A percentile compares a stretch with the other conserved stretches of the same genome.
phyloP scores from a whole-genome alignment of 2,797 vertebrate genomes.

The Phataginus tricuspis region DNA sequence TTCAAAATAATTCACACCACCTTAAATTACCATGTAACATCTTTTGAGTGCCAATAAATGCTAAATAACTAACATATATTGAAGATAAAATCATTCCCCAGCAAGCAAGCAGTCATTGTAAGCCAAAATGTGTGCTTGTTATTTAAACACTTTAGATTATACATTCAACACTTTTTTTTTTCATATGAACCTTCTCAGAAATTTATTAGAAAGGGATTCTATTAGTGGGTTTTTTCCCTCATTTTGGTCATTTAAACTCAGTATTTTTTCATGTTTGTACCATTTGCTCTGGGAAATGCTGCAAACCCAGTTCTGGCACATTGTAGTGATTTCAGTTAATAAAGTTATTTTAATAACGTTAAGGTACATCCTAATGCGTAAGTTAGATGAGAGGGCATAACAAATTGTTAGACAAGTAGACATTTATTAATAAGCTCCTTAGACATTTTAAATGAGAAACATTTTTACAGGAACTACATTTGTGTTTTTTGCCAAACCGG shows the following conservation, averaged over 20 bases:
- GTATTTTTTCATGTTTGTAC: constrained; percentile 7
- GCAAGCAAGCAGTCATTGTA: constrained; percentile 18
- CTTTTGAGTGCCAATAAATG: constrained; percentile 71
- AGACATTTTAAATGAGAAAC: constrained; percentile 56
- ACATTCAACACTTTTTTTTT: neutral
- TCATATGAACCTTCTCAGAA: neutral
- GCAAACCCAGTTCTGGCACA: constrained; percentile 47
- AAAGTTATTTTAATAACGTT: constrained; percentile 55
- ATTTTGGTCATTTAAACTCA: constrained; percentile 35
- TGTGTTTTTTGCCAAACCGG: constrained; percentile 65
- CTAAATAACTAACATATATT: constrained; percentile 40
- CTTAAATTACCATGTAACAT: constrained; percentile 48
- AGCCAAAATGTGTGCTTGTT: constrained; percentile 38
- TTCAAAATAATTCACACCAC: constrained; percentile 49
- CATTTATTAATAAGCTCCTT: constrained; percentile 63
- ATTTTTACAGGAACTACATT: constrained; percentile 63
- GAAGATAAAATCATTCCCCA: constrained; percentile 22
- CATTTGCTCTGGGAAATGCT: constrained; percentile 33
- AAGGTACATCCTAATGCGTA: neutral
- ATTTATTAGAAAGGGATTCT: neutral
- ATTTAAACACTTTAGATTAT: neutral
- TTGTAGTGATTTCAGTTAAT: constrained; percentile 66
- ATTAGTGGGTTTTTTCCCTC: neutral
- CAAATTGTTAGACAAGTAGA: constrained; percentile 61
- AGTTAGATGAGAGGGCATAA: constrained; percentile 63